Percentiles rank a stretch among this genome's conserved stretches.
Evolutionary conservation across 1,140 invertebrate genomes (phyloP).

Genomic region (Aphelenchoides besseyi): DNA sequence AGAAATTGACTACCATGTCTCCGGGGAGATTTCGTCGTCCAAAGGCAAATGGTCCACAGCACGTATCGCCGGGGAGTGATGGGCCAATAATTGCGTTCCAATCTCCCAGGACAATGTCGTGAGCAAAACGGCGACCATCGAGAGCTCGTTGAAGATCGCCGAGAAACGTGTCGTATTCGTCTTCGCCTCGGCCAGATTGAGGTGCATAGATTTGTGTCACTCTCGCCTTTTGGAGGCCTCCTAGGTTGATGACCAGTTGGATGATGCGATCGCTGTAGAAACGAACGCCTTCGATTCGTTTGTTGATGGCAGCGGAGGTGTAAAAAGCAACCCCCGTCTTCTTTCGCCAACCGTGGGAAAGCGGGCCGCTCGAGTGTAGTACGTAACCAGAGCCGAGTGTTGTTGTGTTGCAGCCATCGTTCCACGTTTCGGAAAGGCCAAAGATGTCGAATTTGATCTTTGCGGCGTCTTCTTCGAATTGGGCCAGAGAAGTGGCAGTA

Average conservation of each 20-base stretch:
- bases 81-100: constrained; percentile 19
- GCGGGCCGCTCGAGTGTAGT: background rate
- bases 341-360: background rate
- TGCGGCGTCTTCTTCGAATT: background rate
- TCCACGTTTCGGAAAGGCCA: background rate
- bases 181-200: constrained; percentile 7
- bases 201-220: constrained; percentile 26
- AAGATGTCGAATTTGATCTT: background rate
- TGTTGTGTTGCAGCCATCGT: background rate
- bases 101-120: constrained; percentile 28
- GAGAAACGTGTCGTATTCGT: constrained; percentile 24
- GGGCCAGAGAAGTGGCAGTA: background rate
- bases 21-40: constrained; percentile 8
- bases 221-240: background rate
- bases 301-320: background rate
- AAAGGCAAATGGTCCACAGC: constrained; percentile 17
- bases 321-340: background rate
- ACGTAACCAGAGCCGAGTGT: background rate
- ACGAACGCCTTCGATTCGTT: background rate
- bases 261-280: background rate
- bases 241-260: background rate
- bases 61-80: too few relatives aligned
- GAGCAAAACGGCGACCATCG: background rate
- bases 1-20: constrained; percentile 19
- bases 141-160: constrained; percentile 18